Conservation (phyloP, 2,113 vertebrate genomes). For the Centrocercus urophasianus region DNA sequence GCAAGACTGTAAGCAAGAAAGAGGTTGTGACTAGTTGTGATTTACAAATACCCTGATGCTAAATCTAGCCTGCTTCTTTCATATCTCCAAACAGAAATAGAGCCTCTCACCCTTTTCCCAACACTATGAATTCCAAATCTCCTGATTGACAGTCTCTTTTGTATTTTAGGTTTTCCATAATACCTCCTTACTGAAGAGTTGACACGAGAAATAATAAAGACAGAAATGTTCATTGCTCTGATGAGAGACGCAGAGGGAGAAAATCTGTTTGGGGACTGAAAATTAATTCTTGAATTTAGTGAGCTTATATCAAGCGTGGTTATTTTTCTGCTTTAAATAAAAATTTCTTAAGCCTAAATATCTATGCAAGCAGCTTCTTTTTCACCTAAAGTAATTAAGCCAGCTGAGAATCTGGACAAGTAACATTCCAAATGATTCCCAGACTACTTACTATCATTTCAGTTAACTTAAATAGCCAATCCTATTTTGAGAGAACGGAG, state of each 20-base stretch:
- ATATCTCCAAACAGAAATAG: neutral
- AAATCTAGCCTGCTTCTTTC: neutral
- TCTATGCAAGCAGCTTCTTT: neutral
- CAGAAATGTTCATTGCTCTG: neutral
- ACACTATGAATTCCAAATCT: neutral
- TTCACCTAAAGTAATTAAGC: neutral
- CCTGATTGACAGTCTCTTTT: neutral
- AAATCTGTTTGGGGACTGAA: neutral
- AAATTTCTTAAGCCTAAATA: neutral
- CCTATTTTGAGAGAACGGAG: neutral
- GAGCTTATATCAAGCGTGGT: neutral
- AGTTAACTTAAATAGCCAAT: slow-evolving; percentile 11
- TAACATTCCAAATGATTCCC: neutral
- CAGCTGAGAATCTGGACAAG: neutral
- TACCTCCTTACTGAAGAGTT: neutral
- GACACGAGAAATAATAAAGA: neutral
- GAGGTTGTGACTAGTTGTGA: neutral
- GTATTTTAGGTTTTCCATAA: neutral
- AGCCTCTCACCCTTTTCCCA: neutral
- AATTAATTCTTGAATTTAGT: neutral
- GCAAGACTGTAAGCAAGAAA: neutral
- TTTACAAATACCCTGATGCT: neutral
- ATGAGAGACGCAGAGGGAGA: neutral
- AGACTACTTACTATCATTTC: neutral
- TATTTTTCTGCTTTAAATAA: neutral